Percentiles rank a stretch among this genome's conserved stretches.
Conservation (phyloP, 2,888 invertebrate genomes). For the Labia minor region DNA sequence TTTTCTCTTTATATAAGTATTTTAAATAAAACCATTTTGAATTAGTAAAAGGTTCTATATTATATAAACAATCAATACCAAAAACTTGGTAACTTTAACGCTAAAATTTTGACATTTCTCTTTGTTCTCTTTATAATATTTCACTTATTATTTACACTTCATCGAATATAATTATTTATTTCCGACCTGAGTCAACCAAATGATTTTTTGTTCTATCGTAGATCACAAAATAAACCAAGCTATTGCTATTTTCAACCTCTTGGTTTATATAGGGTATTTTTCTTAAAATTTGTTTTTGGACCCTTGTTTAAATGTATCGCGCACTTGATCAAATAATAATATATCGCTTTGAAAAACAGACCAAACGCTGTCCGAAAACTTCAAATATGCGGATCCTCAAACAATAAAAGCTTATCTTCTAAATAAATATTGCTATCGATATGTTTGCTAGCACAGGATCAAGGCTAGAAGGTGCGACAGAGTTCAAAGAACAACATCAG, state of each 20-base stretch:
- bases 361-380: background rate
- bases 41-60: too few species aligned
- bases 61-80: too few species aligned
- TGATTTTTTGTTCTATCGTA: background rate
- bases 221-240: background rate
- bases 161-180: background rate
- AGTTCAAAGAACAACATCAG: background rate
- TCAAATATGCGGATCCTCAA: background rate
- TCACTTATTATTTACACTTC: background rate
- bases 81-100: background rate
- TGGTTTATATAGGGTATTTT: background rate
- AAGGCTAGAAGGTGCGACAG: background rate
- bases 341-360: background rate
- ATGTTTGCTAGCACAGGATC: background rate
- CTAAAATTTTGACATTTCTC: background rate
- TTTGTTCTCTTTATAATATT: background rate
- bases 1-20: background rate
- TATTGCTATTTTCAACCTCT: background rate
- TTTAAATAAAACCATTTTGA: too few species aligned
- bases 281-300: background rate
- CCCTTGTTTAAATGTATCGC: slow-evolving; percentile 13
- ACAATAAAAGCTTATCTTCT: background rate
- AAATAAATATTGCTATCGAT: slow-evolving; percentile 8
- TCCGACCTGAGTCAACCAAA: background rate
- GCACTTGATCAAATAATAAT: slow-evolving; percentile 2